Evolutionary conservation across 2,797 vertebrate genomes (phyloP), one percentile per base, ranked within the genome.

Genomic region (Sciaenops ocellatus): DNA sequence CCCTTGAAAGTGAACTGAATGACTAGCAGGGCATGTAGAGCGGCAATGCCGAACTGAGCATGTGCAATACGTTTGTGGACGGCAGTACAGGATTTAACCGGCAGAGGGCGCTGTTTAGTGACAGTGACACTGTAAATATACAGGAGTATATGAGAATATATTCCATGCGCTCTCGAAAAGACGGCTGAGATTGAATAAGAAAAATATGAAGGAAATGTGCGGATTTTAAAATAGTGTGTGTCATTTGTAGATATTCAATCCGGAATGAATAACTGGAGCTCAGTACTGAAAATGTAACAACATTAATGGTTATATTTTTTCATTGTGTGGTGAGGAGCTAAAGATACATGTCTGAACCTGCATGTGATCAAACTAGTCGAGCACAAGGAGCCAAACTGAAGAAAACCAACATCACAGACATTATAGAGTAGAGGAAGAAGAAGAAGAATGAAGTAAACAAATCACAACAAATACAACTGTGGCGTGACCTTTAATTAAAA

Each of bases 21-120:
- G 6, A 61, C 28, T 50, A 41, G 54, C 46, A 54, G 24, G 30
- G 26, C 48, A 34, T 67, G 60, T 62, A 75, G 34, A 70, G 50
- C 0, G 50, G 57, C 30, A 60, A 24, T 24, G 41, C 65, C 9
- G 5, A 44, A 65, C 77, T 75, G 68, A 24, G 60, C 74, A 76
- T 89, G 86, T 54, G 79, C 62, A 18, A 6, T 30, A 24, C 15
- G 9, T 28, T 46, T 26, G n/a, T 20, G 24, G 22, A 4, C 1
- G 0, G 28, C 15, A 69, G 61, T 51, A 9, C 8, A 5, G 0
- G 26, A 7, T 30, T 28, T 10, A 11, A 4, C 8, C 86, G 56
- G 47, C 28, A 89, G 90, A 50, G 67, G 86, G 80, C 46, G 78
- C 60, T 80, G 57, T 72, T 66, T 3, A 57, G 13, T 6, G 30